Evolutionary conservation across 2,113 vertebrate genomes (phyloP), one percentile per base, ranked within the genome.

Genomic region (Psittacula cyanocephala): DNA sequence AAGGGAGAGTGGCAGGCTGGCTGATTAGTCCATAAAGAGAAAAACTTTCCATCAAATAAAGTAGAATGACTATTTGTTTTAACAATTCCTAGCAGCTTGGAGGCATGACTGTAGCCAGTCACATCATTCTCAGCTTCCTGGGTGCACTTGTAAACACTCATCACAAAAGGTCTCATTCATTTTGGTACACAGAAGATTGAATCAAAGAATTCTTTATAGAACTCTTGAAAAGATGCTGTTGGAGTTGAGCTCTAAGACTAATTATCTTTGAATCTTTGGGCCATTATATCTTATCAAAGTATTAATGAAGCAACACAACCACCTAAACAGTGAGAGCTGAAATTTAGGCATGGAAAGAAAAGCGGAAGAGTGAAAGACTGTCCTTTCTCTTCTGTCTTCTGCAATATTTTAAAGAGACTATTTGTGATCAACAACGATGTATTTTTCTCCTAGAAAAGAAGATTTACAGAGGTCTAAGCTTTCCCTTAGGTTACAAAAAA

Each of bases 161-260:
- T 92, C 72, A 59, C 85, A 82, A 93, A 96, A 92, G 59, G 15
- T 94, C 89, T 74, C 41, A 96, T 96, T 97, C 93, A 95, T 96
- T 91, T 95, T 89, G 25, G 46, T 75, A 49, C 33, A 76, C 43
- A 95, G 83, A 94, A 71, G 43, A 59, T 86, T 67, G 53, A 96
- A 89, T 96, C 85, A 95, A 89, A 94, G 91, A 49, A n/a, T 70
- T 89, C 93, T 96, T 95, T 95, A 74, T 79, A 52, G n/a, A 78
- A 8, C 10, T 88, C 49, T 71, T 93, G 78, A 95, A 93, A 93
- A 96, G 88, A 90, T 75, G 41, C 76, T 85, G 49, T 69, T 94
- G 75, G 89, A 79, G 41, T 80, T 89, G 67, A 74, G 75, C 63
- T 89, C 93, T 94, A 72, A 92, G 91, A 57, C 79, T 82, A 82